Evolutionary conservation across 2,888 invertebrate species (phyloP).

Genomic region (Panzeria rudis): DNA sequence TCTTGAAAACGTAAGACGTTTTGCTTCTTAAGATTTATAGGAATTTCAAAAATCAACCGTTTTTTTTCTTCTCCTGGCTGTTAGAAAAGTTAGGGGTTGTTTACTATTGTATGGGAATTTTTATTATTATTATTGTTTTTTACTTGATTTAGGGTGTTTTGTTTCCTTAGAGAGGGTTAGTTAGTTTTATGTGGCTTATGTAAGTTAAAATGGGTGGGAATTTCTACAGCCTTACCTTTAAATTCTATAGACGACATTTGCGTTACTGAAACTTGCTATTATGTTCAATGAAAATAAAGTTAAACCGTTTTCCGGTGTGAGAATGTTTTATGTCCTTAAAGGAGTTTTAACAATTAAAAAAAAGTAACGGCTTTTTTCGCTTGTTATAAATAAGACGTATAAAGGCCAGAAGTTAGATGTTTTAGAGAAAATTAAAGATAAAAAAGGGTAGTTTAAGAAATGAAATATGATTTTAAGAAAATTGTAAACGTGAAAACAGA

Average conservation of each 20-base stretch:
- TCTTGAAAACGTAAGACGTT: constrained; percentile 33
- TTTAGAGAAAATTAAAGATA: neutral
- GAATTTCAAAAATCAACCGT: constrained; percentile 45
- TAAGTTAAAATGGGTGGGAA: constrained; percentile 83
- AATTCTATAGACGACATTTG: constrained; percentile 59
- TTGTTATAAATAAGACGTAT: neutral
- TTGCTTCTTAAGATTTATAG: constrained; percentile 56
- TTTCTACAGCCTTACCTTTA: constrained; percentile 75
- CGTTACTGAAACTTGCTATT: constrained; percentile 68
- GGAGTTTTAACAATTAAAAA: constrained; percentile 26
- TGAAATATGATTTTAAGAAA: neutral
- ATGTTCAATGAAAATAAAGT: constrained; percentile 53
- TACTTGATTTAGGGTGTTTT: constrained; percentile 64
- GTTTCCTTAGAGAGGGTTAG: constrained; percentile 65
- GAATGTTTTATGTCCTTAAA: constrained; percentile 58
- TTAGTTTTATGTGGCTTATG: constrained; percentile 62
- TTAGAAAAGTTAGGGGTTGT: constrained; percentile 44
- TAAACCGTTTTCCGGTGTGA: constrained; percentile 70
- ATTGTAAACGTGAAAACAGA: neutral
- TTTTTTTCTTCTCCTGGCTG: constrained; percentile 29
- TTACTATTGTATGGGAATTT: constrained; percentile 60
- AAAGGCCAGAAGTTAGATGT: constrained; percentile 53
- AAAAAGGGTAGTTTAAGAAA: constrained; percentile 26
- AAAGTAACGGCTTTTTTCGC: constrained; percentile 57
- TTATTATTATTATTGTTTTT: neutral